phyloP scores from a whole-genome alignment of 2,113 vertebrate species.

The Pipa parva region DNA sequence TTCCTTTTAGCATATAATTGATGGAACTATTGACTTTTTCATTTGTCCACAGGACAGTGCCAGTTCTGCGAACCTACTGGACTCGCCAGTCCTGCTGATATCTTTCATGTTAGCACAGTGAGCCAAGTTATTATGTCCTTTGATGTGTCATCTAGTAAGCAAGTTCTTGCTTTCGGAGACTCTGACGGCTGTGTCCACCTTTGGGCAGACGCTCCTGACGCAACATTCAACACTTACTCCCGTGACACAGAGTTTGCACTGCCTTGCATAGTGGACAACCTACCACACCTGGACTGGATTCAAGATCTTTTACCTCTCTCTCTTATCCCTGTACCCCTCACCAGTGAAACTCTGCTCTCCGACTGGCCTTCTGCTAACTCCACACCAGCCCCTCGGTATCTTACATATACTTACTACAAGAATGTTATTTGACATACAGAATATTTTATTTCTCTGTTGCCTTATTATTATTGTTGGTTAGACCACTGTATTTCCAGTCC shows the following conservation, averaged over 20 bases:
- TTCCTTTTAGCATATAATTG: too few relatives aligned
- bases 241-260: constrained; percentile 88
- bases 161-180: constrained; percentile 91
- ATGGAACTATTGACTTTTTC: not conserved
- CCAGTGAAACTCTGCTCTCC: constrained; percentile 79
- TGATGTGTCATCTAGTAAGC: constrained; percentile 91
- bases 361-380: constrained; percentile 82
- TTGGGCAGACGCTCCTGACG: constrained; percentile 87
- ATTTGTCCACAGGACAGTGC: constrained; percentile 74
- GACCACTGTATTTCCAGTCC: too few relatives aligned
- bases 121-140: constrained; percentile 96
- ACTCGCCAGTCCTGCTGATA: constrained; percentile 85
- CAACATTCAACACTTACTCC: constrained; percentile 89
- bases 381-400: constrained; percentile 80
- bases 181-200: constrained; percentile 91
- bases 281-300: constrained; percentile 93
- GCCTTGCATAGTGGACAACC: constrained; percentile 86
- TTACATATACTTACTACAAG: not conserved
- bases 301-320: constrained; percentile 91
- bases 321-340: constrained; percentile 86
- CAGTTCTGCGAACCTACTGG: constrained; percentile 98
- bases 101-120: constrained; percentile 92
- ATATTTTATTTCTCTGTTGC: too few relatives aligned
- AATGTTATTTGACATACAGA: constrained; percentile 1
- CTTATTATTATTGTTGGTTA: too few relatives aligned